phyloP scores from a whole-genome alignment of 2,888 invertebrate species.

The Pantelozetes paolii region DNA sequence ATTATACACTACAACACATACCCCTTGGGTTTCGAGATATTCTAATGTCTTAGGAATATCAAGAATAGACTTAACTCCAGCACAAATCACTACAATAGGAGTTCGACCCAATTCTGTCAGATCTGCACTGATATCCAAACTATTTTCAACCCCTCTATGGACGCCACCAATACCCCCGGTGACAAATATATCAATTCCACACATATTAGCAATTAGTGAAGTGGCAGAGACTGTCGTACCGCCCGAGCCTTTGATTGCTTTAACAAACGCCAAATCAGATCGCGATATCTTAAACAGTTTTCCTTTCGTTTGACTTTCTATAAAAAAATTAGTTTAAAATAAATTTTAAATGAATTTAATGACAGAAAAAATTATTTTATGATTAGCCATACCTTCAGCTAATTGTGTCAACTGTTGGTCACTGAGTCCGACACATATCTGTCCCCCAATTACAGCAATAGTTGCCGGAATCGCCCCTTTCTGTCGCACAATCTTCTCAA shows the following conservation, averaged over 20 bases:
- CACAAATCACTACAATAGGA: constrained; percentile 83
- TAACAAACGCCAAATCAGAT: constrained; percentile 67
- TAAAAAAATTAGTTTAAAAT: background rate
- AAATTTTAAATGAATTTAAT: too few species aligned
- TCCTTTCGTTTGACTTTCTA: constrained; percentile 1
- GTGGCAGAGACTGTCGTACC: constrained; percentile 97
- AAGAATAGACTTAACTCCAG: constrained; percentile 94
- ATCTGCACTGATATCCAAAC: constrained; percentile 91
- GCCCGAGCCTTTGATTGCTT: constrained; percentile 63
- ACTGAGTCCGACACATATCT: constrained; percentile 67
- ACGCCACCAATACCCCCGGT: constrained; percentile 93
- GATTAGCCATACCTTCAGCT: constrained; percentile 32
- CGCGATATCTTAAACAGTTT: constrained; percentile 56
- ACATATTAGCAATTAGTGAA: constrained; percentile 73
- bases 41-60: constrained; percentile 92
- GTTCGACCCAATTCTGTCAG: constrained; percentile 81
- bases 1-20: constrained; percentile 76
- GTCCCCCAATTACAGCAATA: constrained; percentile 78
- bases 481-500: constrained; percentile 71
- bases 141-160: constrained; percentile 78
- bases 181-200: constrained; percentile 83
- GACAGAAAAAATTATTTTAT: too few species aligned
- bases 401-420: constrained; percentile 27
- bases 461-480: constrained; percentile 73
- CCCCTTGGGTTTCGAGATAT: constrained; percentile 91